Evolutionary conservation across 2,113 vertebrate genomes (phyloP).

Genomic region (Candoia aspera): DNA sequence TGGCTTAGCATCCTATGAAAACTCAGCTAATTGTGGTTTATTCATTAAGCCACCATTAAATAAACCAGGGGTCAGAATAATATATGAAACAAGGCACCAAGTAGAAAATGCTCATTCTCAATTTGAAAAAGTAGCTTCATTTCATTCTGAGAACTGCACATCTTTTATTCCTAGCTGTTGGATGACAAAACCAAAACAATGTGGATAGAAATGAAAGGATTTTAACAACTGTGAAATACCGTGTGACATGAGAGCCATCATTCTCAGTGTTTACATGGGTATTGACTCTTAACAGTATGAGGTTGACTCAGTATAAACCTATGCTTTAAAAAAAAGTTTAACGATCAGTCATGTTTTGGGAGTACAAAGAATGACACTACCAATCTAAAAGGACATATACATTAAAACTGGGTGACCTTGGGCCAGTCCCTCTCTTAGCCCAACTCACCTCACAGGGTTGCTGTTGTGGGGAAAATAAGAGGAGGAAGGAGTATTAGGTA

Average conservation of each 20-base stretch:
- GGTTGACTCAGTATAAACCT: conserved; percentile 67
- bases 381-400: conserved; percentile 60
- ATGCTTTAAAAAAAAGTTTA: conserved; percentile 65
- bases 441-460: no score
- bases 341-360: conserved; percentile 54
- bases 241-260: conserved; percentile 48
- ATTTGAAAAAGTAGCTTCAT: conserved; percentile 50
- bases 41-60: not conserved
- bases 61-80: not conserved
- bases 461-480: no score
- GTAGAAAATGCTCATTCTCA: conserved; percentile 25
- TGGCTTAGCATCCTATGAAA: not conserved
- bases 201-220: conserved; percentile 64
- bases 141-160: conserved; percentile 41
- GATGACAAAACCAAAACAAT: conserved; percentile 56
- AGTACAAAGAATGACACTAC: conserved; percentile 61
- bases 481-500: no score
- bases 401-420: no score
- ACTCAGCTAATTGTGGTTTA: not conserved
- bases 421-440: no score
- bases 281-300: conserved; percentile 58
- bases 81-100: not conserved
- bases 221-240: conserved; percentile 66
- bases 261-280: conserved; percentile 60
- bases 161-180: conserved; percentile 42